Evolutionary conservation across 2,797 vertebrate species (phyloP).

Genomic region (Hyperoplus lanceolatus): DNA sequence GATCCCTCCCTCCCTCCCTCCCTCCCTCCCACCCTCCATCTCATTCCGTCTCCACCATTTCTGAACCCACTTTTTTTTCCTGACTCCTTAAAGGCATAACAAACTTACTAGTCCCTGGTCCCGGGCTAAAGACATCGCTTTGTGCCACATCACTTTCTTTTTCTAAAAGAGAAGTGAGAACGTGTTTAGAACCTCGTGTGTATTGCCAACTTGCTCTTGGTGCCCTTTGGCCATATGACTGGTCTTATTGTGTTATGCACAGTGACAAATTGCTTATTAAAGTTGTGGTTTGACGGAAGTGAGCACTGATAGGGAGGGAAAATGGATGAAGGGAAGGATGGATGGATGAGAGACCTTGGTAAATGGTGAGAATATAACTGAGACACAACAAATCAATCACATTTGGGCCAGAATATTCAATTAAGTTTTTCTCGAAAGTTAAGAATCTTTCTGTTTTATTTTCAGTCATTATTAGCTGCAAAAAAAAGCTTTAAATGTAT

Average conservation of each 20-base stretch:
- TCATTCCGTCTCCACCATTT: slow-evolving; percentile 51
- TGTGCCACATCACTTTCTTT: slow-evolving; percentile 72
- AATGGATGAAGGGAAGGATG: slow-evolving; percentile 21
- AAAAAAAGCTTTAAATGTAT: neutral
- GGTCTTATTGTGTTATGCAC: slow-evolving; percentile 74
- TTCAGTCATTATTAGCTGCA: neutral
- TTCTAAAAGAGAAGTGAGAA: slow-evolving; percentile 64
- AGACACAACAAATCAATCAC: slow-evolving; percentile 17
- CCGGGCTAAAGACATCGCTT: slow-evolving; percentile 78
- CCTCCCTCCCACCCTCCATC: slow-evolving; percentile 55
- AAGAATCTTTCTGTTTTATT: neutral
- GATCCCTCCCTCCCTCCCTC: slow-evolving; percentile 64
- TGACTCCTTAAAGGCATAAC: slow-evolving; percentile 65
- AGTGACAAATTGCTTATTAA: slow-evolving; percentile 78
- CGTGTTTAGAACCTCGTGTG: slow-evolving; percentile 70
- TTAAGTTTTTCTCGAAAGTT: neutral
- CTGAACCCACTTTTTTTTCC: slow-evolving; percentile 48
- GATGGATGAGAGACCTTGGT: slow-evolving; percentile 18
- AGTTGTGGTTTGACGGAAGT: slow-evolving; percentile 75
- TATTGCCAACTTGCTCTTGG: slow-evolving; percentile 69
- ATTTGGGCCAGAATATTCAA: neutral
- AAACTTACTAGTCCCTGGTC: slow-evolving; percentile 74
- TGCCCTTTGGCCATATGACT: slow-evolving; percentile 76
- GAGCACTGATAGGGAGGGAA: slow-evolving; percentile 45
- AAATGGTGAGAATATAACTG: slow-evolving; percentile 15